Conservation (phyloP, 92 coral and sea anemone species). For the Blastomussa wellsi region DNA sequence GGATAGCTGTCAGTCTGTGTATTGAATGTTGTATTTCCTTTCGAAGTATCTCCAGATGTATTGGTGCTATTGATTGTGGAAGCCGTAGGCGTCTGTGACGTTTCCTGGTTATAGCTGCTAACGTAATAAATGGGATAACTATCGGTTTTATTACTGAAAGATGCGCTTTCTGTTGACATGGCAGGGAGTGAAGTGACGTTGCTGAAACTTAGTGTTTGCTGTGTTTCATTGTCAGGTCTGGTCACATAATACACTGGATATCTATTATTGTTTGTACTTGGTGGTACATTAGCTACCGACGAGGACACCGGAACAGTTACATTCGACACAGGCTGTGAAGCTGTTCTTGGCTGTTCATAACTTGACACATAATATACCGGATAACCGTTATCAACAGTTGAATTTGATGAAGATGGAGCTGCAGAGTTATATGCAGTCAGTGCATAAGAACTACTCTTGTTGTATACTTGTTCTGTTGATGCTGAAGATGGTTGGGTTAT, state of each 20-base stretch:
- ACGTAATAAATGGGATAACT: slow-evolving; percentile 35
- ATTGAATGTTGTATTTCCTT: not conserved
- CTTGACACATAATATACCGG: slow-evolving; percentile 32
- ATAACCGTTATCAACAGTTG: slow-evolving; percentile 5
- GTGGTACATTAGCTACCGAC: not conserved
- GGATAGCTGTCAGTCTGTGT: not conserved
- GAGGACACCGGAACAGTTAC: not conserved
- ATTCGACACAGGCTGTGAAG: slow-evolving; percentile 3
- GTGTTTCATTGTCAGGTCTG: not conserved
- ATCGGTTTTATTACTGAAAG: not conserved
- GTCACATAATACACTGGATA: slow-evolving; percentile 32
- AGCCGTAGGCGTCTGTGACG: slow-evolving; percentile 7
- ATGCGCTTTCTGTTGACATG: not conserved
- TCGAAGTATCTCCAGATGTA: not conserved
- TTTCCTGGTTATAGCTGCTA: slow-evolving; percentile 6
- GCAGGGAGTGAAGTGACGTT: slow-evolving; percentile 1
- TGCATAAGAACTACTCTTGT: not conserved
- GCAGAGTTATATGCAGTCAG: not conserved
- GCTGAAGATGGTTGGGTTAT: not conserved
- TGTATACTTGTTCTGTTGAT: not conserved
- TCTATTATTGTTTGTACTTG: not conserved
- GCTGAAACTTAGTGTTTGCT: not conserved
- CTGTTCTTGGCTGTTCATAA: not conserved
- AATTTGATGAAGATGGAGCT: not conserved
- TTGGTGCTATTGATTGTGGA: not conserved